Percentiles rank a stretch among this genome's conserved stretches.
phyloP scores from a whole-genome alignment of 2,113 vertebrate genomes.

The Atlantisia rogersi region DNA sequence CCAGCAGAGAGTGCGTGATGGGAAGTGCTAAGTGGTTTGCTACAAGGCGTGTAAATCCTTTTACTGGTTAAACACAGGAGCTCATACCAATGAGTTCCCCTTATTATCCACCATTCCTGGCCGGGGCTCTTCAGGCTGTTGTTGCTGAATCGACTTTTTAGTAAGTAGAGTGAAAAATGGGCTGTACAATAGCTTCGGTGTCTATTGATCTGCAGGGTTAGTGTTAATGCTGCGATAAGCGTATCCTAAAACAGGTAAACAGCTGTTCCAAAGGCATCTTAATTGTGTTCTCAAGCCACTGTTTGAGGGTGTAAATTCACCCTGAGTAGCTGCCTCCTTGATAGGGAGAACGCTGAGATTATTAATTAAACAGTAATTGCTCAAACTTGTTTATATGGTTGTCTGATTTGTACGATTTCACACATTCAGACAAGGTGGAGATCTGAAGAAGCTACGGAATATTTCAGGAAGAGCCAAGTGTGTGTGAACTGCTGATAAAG shows the following conservation, averaged over 20 bases:
- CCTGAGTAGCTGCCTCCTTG: not conserved
- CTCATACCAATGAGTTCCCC: slow-evolving; percentile 65
- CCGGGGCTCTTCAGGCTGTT: not conserved
- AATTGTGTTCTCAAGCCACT: not conserved
- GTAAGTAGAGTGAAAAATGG: not conserved
- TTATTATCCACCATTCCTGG: slow-evolving; percentile 32
- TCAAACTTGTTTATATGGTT: not conserved
- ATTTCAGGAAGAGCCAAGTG: not conserved
- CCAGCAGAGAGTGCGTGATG: not conserved
- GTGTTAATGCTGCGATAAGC: not conserved
- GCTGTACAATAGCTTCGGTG: not conserved
- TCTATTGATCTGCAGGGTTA: not conserved
- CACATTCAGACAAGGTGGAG: not conserved
- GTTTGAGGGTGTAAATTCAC: not conserved
- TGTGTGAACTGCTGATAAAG: not conserved
- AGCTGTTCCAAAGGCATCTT: not conserved
- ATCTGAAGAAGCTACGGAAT: not conserved
- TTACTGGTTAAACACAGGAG: not conserved
- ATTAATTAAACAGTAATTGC: slow-evolving; percentile 24
- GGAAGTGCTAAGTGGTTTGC: slow-evolving; percentile 7
- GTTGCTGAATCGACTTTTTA: not conserved
- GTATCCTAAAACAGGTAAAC: not conserved
- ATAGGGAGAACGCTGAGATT: not conserved
- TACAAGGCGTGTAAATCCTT: slow-evolving; percentile 43
- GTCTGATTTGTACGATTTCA: slow-evolving; percentile 9